Base-by-base conservation (phyloP, 2,797 vertebrate species). In the Oreochromis grahami region DNA sequence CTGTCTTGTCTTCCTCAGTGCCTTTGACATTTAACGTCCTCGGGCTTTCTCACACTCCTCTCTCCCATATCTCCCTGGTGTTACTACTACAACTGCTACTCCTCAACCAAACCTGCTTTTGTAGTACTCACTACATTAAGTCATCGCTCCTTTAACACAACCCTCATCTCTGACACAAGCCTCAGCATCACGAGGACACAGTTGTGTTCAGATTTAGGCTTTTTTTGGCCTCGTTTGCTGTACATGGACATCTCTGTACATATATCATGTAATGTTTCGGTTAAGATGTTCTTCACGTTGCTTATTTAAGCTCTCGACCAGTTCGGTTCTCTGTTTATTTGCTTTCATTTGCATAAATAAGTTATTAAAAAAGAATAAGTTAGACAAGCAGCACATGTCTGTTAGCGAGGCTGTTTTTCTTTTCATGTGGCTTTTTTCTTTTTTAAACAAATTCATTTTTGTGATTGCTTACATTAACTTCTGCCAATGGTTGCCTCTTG, bases 1-100 rank as follows among this genome's bases (percentile, higher is more conserved):
- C 93, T 94, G 92, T 95, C 93, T 94, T 91, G 86, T 89, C 91
- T 93, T 94, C 92, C 88, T 95, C 88, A 96, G 97, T 98, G 97
- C 97, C 97, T 98, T 91, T 91, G 81, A 88, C 89, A 87, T 91
- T 93, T 90, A 34, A 88, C 2, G 90, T 87, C 91, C 83, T 89
- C 2, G 83, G 94, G 92, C 93, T 94, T 92, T 95, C 92, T 94
- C 88, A 91, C 92, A 90, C 89, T 93, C 86, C 88, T 94, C 88
- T 93, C 78, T 85, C 87, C 85, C 92, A 89, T 90, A 81, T 86
- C 92, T 91, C 82, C 91, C 90, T 93, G 92, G 88, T 95, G 91
- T 95, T 85, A 91, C 90, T 93, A 93, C 94, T 94, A 90, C 93
- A 89, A 93, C 94, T 94, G 89, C 94, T 94, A 86, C 94, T 94